Conservation (phyloP, 2,888 invertebrate genomes). For the Thymelicus acteon region DNA sequence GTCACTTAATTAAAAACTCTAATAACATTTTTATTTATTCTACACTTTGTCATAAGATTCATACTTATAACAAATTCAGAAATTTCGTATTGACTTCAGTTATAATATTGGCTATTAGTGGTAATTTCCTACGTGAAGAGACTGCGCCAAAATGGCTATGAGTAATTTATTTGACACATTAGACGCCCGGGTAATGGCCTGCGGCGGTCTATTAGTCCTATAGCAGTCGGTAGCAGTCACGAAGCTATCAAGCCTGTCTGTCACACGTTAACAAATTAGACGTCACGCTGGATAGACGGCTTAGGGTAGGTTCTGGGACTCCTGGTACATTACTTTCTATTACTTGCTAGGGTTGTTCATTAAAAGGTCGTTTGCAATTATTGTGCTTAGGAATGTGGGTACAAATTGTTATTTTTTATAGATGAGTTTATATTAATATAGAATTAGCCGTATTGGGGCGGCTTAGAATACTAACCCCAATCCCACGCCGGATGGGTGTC, state of each 20-base stretch:
- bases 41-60: too few relatives aligned
- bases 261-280: conserved; percentile 33
- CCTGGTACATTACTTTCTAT: conserved; percentile 29
- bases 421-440: too few relatives aligned
- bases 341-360: not conserved
- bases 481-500: too few relatives aligned
- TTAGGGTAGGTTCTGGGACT: conserved; percentile 21
- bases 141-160: not conserved
- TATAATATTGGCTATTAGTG: not conserved
- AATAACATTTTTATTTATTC: too few relatives aligned
- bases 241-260: conserved; percentile 19
- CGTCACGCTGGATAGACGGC: conserved; percentile 24
- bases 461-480: too few relatives aligned
- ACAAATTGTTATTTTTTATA: too few relatives aligned
- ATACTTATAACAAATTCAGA: too few relatives aligned
- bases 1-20: too few relatives aligned
- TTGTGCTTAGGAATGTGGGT: too few relatives aligned
- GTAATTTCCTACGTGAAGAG: not conserved
- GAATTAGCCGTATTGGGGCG: too few relatives aligned
- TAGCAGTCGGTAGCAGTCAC: conserved; percentile 3
- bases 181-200: conserved; percentile 19
- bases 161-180: conserved; percentile 16
- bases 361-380: too few relatives aligned
- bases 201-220: conserved; percentile 24
- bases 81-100: too few relatives aligned